Evolutionary conservation across 2,888 invertebrate genomes (phyloP).

Genomic region (Melanostoma mellinum): DNA sequence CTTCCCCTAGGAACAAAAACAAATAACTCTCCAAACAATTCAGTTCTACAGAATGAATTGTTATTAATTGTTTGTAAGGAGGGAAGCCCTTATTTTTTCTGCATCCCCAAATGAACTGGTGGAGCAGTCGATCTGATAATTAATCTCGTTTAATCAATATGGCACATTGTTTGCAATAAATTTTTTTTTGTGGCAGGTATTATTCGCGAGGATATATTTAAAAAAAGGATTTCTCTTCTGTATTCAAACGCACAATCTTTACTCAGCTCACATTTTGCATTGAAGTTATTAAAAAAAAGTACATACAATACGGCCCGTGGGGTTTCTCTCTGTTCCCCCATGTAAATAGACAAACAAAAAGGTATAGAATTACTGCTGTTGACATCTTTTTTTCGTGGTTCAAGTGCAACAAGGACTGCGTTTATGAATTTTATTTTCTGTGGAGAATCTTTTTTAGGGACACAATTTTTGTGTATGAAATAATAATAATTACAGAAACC

Average conservation of each 20-base stretch:
- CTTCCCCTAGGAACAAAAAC: slow-evolving; percentile 14
- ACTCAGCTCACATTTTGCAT: not conserved
- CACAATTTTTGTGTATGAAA: too few relatives aligned
- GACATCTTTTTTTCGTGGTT: not conserved
- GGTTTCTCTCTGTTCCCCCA: not conserved
- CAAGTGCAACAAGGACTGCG: slow-evolving; percentile 16
- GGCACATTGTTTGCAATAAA: slow-evolving; percentile 2
- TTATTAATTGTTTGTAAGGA: slow-evolving; percentile 2
- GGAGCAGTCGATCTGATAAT: slow-evolving; percentile 35
- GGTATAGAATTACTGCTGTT: not conserved
- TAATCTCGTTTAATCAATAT: slow-evolving; percentile 49
- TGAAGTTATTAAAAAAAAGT: too few relatives aligned
- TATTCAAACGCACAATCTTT: slow-evolving; percentile 1
- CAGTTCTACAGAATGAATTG: not conserved
- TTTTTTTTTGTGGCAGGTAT: not conserved
- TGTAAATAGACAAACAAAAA: slow-evolving; percentile 4
- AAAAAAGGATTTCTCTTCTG: not conserved
- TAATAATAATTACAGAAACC: too few relatives aligned
- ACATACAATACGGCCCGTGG: too few relatives aligned
- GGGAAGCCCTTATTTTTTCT: too few relatives aligned
- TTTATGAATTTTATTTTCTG: slow-evolving; percentile 6
- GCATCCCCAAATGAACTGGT: slow-evolving; percentile 18
- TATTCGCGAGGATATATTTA: too few relatives aligned
- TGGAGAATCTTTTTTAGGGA: not conserved
- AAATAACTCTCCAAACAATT: slow-evolving; percentile 26